Evolutionary conservation across 2,797 vertebrate genomes (phyloP).

Genomic region (Scolopax rusticola): DNA sequence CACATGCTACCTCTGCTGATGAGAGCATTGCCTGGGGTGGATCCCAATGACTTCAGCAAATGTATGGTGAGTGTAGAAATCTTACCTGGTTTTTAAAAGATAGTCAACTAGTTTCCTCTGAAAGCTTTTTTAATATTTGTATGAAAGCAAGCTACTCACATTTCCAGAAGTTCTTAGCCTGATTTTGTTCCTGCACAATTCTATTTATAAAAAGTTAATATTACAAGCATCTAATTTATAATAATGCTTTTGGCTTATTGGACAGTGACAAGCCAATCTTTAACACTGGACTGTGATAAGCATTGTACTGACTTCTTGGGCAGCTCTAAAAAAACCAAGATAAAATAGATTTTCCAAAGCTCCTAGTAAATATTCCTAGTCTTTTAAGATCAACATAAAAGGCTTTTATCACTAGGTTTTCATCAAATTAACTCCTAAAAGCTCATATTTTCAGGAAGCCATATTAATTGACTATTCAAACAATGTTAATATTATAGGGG

Average conservation of each 20-base stretch:
- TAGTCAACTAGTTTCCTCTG: not conserved
- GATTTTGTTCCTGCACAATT: not conserved
- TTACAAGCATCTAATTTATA: not conserved
- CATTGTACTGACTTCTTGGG: not conserved
- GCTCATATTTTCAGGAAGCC: not conserved
- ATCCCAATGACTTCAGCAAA: slow-evolving; percentile 99
- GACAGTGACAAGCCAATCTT: not conserved
- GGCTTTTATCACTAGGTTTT: not conserved
- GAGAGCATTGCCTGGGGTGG: slow-evolving; percentile 95
- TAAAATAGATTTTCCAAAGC: not conserved
- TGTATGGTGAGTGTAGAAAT: slow-evolving; percentile 89
- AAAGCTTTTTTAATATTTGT: not conserved
- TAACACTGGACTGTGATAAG: not conserved
- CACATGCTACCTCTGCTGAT: slow-evolving; percentile 97
- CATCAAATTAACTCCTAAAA: not conserved
- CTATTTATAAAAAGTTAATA: not conserved
- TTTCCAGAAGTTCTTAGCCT: not conserved
- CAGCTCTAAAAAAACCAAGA: not conserved
- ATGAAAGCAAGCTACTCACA: fast-evolving
- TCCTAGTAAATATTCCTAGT: not conserved
- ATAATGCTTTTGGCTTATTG: not conserved
- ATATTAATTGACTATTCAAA: not conserved
- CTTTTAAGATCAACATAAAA: not conserved
- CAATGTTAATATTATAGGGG: not conserved
- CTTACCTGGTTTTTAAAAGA: not conserved